phyloP scores from a whole-genome alignment of 2,797 vertebrate species.

The Tragelaphus oryx region DNA sequence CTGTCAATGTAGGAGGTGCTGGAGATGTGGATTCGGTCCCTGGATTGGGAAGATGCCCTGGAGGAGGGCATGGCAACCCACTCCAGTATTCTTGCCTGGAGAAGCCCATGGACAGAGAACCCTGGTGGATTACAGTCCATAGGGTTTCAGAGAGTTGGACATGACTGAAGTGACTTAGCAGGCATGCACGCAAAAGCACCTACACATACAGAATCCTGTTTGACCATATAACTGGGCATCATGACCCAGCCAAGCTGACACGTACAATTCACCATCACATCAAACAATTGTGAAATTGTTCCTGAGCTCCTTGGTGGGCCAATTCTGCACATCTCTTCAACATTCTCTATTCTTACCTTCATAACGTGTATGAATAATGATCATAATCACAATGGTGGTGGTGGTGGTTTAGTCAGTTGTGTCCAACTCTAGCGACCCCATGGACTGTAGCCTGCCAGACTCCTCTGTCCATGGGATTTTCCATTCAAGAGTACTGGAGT shows the following conservation, averaged over 20 bases:
- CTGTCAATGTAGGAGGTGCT: neutral
- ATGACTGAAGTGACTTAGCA: neutral
- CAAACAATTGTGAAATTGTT: neutral
- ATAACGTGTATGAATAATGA: neutral
- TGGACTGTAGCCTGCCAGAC: neutral
- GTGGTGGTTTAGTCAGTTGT: neutral
- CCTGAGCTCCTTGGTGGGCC: neutral
- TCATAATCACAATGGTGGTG: neutral
- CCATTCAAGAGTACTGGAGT: neutral
- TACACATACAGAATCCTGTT: neutral
- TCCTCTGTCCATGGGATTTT: neutral
- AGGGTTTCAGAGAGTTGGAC: neutral
- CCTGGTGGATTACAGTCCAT: neutral
- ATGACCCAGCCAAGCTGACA: neutral
- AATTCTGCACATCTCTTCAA: neutral
- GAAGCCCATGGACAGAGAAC: neutral
- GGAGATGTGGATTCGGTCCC: neutral
- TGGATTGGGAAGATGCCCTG: neutral
- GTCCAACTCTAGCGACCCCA: neutral
- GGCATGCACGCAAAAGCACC: fast-evolving
- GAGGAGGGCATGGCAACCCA: neutral
- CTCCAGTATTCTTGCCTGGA: neutral
- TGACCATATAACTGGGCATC: neutral
- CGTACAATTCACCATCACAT: neutral
- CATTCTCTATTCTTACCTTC: neutral